Evolutionary conservation across 2,888 invertebrate genomes (phyloP), one percentile per base, ranked within the genome.

Genomic region (Hermaeophaga mercurialis): DNA sequence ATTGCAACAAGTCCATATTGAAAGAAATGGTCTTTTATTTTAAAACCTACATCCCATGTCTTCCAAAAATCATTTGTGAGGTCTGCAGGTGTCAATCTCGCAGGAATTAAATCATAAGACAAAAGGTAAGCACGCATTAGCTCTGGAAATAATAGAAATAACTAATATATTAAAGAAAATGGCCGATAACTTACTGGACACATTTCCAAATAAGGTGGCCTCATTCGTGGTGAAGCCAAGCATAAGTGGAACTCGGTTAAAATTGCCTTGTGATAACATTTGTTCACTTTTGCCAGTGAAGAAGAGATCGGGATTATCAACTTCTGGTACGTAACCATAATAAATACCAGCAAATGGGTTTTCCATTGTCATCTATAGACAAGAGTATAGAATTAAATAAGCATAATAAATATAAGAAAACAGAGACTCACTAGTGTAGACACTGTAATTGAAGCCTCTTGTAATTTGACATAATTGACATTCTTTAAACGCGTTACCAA

Each of bases 281-380:
- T 28, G 1, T 17, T 45, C 45, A n/a, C 17, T 18, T 8, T 18
- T 26, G 6, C 45, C 45, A n/a, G 2, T 45, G 18, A 31, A 45
- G 28, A 45, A 45, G n/a, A 33, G 14, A 45, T 18, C 45, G 1
- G 45, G 18, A 18, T 45, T 17, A 17, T 28, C 18, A 11, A 11
- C 5, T 45, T 45, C 45, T 8, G 28, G 11, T 2, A 45, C 45
- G 18, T 31, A 28, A 9, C 45, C 45, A 31, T 28, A 45, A 6
- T 6, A 31, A 18, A 45, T 45, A n/a, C 45, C 45, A 11, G 45
- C 17, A n/a, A 45, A 18, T 6, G 33, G 33, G 33, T 45, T 33
- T 18, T 18, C 14, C 9, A 17, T 1, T 7, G 45, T 17, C 8
- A 8, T 18, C 45, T 45, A 14, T 17, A 38, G 17, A 12, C 11